These are phyloP conservation scores for Labeo rohita DNA, from an alignment of 2,113 vertebrate genomes.

Conservation along the genomic window DNA sequence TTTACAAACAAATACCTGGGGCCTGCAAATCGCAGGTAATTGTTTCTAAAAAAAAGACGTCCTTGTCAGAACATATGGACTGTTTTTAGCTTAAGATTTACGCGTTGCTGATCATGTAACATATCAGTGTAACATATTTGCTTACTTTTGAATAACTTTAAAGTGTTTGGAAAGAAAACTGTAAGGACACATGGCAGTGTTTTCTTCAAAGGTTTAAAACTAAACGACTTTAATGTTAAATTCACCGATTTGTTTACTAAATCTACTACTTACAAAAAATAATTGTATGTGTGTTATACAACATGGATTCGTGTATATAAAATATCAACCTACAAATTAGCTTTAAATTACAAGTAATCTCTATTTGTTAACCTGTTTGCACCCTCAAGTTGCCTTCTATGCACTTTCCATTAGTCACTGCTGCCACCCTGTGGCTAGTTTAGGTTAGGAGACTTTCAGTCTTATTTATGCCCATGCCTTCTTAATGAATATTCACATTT, in stretches of 20 bases:
- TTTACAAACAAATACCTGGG: conserved; percentile 5
- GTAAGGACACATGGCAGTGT: neutral
- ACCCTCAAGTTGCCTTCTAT: neutral
- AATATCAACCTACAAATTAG: neutral
- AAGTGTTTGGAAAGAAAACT: neutral
- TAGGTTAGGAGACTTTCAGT: neutral
- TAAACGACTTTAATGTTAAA: neutral
- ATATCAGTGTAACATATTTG: neutral
- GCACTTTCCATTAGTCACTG: neutral
- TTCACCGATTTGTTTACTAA: neutral
- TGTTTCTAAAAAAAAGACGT: neutral
- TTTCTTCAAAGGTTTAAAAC: neutral
- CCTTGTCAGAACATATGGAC: neutral
- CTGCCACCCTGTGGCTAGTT: conserved; percentile 19
- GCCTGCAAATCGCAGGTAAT: neutral
- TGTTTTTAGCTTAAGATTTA: neutral
- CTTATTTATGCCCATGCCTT: neutral
- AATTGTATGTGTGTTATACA: neutral
- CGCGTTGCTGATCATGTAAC: too few species aligned
- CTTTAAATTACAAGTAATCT: neutral
- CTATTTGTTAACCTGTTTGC: neutral
- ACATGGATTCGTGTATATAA: neutral
- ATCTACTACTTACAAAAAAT: neutral
- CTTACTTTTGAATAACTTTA: neutral
- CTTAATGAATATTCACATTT: conserved; percentile 1